Evolutionary conservation across 2,888 invertebrate genomes (phyloP).

Genomic region (Cerceris rybyensis): DNA sequence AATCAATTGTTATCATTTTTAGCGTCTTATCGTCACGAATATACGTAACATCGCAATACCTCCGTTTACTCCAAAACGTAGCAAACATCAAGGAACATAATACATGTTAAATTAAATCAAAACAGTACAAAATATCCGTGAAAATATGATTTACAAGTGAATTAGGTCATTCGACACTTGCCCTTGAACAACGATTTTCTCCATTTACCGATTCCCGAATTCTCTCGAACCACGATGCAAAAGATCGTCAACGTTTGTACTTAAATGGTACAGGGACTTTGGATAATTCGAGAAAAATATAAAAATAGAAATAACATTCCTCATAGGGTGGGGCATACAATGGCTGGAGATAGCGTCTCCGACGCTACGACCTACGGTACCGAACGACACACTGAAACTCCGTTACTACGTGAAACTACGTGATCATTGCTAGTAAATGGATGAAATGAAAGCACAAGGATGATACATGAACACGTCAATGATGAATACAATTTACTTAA

Average conservation of each 20-base stretch:
- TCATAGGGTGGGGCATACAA: constrained; percentile 76
- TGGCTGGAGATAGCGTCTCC: constrained; percentile 74
- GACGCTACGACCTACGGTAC: constrained; percentile 64
- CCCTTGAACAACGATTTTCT: neutral
- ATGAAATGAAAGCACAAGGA: neutral
- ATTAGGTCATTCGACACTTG: constrained; percentile 31
- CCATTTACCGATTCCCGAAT: neutral
- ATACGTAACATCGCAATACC: neutral
- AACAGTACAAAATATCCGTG: neutral
- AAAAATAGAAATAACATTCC: constrained; percentile 64
- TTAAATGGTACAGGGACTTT: neutral
- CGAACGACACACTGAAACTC: too few species aligned
- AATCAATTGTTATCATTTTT: neutral
- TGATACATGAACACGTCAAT: constrained; percentile 1
- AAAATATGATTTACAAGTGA: neutral
- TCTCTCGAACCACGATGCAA: neutral
- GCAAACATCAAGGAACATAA: neutral
- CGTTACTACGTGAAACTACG: neutral
- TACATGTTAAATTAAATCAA: neutral
- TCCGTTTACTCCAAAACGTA: neutral
- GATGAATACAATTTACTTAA: constrained; percentile 55
- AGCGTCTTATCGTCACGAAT: neutral
- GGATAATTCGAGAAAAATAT: constrained; percentile 4
- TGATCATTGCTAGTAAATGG: too few species aligned
- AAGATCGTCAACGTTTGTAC: neutral